Conservation (phyloP, 2,113 vertebrate species). For the Corythaeola cristata region DNA sequence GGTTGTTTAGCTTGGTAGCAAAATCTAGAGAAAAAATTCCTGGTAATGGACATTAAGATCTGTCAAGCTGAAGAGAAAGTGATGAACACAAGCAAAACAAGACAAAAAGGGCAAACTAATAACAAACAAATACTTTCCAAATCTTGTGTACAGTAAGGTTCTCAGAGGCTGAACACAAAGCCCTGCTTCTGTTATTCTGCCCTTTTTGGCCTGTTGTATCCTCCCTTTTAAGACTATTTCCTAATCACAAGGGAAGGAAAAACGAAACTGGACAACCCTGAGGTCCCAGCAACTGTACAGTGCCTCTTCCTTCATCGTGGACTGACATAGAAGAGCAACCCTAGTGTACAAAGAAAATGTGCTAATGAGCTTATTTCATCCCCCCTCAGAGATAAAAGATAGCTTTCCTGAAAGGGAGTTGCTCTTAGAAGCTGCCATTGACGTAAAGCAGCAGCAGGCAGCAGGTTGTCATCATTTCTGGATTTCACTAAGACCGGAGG, state of each 20-base stretch:
- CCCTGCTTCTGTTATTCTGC: neutral
- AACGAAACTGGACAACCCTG: neutral
- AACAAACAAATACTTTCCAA: neutral
- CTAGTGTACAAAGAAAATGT: slow-evolving; percentile 44
- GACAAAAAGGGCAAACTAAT: neutral
- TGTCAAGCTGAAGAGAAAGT: neutral
- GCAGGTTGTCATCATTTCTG: neutral
- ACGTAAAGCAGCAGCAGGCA: neutral
- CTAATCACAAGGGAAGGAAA: neutral
- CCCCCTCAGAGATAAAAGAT: slow-evolving; percentile 19
- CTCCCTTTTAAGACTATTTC: neutral
- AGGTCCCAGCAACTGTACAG: neutral
- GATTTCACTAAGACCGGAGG: neutral
- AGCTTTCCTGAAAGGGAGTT: slow-evolving; percentile 13
- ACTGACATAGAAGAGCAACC: neutral
- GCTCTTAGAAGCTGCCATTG: neutral
- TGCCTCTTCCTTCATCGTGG: neutral
- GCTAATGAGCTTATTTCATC: slow-evolving; percentile 59
- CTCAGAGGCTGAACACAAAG: neutral
- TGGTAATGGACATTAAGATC: neutral
- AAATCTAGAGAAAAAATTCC: neutral
- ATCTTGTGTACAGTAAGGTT: neutral
- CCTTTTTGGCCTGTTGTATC: neutral
- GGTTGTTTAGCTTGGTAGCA: neutral
- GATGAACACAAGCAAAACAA: neutral